Evolutionary conservation across 1,140 invertebrate species (phyloP).

Genomic region (Acromyrmex heyeri): DNA sequence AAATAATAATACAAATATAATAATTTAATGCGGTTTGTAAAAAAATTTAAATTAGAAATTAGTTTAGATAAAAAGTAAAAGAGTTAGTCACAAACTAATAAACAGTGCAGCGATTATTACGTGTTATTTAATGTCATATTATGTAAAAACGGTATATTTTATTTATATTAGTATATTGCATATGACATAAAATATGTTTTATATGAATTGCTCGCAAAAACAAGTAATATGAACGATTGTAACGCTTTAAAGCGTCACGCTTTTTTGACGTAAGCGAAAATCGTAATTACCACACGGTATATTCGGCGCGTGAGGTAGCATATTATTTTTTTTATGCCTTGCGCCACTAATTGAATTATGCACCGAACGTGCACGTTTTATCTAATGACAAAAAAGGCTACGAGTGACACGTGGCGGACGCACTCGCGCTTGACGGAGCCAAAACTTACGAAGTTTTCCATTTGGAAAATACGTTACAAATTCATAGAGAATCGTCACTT

Average conservation of each 20-base stretch:
- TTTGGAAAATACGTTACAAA: not conserved
- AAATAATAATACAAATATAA: not conserved
- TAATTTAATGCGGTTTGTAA: not conserved
- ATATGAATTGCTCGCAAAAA: not conserved
- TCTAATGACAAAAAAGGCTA: not conserved
- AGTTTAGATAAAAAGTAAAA: not conserved
- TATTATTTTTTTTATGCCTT: constrained; percentile 25
- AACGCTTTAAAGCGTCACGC: not conserved
- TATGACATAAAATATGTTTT: not conserved
- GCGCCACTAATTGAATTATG: constrained; percentile 21
- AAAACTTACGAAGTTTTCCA: not conserved
- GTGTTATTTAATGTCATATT: not conserved
- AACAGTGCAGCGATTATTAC: not conserved
- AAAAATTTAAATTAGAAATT: not conserved
- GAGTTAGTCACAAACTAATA: not conserved
- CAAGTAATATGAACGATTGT: too few species aligned
- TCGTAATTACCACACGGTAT: not conserved
- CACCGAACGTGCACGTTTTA: not conserved
- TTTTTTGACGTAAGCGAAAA: not conserved
- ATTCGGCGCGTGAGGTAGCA: not conserved
- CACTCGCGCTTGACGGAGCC: not conserved
- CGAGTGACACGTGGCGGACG: not conserved
- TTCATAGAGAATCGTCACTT: not conserved
- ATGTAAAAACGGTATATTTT: not conserved
- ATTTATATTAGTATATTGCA: not conserved